phyloP scores from a whole-genome alignment of 2,113 vertebrate species.

The Solenodon paradoxus region DNA sequence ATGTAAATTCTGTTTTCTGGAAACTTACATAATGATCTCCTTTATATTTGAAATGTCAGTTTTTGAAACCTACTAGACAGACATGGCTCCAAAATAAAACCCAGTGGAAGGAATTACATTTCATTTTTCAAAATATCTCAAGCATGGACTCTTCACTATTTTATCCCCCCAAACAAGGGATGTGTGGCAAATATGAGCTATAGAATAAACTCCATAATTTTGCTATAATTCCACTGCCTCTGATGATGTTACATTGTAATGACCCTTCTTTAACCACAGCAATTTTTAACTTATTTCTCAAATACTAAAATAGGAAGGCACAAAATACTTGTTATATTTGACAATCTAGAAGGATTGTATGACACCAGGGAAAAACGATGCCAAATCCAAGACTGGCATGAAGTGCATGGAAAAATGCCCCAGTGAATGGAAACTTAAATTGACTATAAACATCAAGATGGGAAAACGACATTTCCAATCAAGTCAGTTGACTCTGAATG shows the following conservation, averaged over 20 bases:
- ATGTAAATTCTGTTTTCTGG: constrained; percentile 12
- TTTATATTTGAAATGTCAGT: not conserved
- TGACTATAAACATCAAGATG: constrained; percentile 71
- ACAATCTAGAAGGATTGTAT: not conserved
- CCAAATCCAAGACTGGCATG: constrained; percentile 60
- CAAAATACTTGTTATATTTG: not conserved
- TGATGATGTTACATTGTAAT: not conserved
- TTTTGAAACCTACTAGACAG: not conserved
- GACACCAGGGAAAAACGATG: constrained; percentile 58
- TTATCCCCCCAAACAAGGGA: not conserved
- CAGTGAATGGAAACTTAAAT: constrained; percentile 60
- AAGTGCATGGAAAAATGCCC: constrained; percentile 63
- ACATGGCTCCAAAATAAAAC: not conserved
- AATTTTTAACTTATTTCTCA: not conserved
- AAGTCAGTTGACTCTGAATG: constrained; percentile 68
- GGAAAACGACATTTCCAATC: constrained; percentile 75
- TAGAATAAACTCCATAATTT: not conserved
- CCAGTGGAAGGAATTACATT: not conserved
- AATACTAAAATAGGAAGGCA: not conserved
- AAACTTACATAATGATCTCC: not conserved
- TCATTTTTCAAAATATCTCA: not conserved
- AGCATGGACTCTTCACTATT: not conserved
- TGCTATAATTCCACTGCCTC: not conserved
- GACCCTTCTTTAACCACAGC: not conserved
- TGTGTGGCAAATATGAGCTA: not conserved